phyloP scores from a whole-genome alignment of 2,113 vertebrate genomes.

The Gnathonemus longibarbis region DNA sequence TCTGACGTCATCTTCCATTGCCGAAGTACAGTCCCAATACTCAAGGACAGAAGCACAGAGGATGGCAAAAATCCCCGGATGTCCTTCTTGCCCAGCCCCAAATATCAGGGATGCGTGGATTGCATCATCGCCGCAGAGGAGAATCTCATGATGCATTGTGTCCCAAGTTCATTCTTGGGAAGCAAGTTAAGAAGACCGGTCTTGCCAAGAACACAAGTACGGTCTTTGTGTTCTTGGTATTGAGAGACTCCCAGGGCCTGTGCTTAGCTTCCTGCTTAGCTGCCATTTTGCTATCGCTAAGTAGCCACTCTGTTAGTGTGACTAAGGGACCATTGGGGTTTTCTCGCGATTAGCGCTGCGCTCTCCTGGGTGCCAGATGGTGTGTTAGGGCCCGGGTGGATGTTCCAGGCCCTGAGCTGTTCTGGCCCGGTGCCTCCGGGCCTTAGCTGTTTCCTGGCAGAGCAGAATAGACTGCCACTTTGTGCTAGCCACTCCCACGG shows the following conservation, averaged over 20 bases:
- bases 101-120: background rate
- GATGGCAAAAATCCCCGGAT: background rate
- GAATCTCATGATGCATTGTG: background rate
- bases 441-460: background rate
- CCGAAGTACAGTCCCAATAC: background rate
- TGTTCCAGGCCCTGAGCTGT: background rate
- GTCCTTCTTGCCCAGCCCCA: background rate
- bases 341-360: background rate
- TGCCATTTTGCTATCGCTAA: background rate
- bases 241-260: background rate
- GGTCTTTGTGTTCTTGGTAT: background rate
- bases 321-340: background rate
- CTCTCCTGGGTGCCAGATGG: background rate
- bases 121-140: background rate
- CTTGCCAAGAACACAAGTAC: background rate
- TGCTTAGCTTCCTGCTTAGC: background rate
- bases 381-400: background rate
- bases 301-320: background rate
- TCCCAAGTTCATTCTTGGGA: background rate
- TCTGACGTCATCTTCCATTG: background rate
- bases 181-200: background rate
- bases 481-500: background rate
- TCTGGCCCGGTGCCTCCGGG: background rate
- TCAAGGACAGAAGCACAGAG: background rate
- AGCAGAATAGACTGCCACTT: background rate